Percentiles rank a stretch among this genome's conserved stretches.
These are phyloP conservation scores for Hippasteria phrygiana DNA, from an alignment of 53 echinoderm and acorn worm species.

Conservation along the genomic window DNA sequence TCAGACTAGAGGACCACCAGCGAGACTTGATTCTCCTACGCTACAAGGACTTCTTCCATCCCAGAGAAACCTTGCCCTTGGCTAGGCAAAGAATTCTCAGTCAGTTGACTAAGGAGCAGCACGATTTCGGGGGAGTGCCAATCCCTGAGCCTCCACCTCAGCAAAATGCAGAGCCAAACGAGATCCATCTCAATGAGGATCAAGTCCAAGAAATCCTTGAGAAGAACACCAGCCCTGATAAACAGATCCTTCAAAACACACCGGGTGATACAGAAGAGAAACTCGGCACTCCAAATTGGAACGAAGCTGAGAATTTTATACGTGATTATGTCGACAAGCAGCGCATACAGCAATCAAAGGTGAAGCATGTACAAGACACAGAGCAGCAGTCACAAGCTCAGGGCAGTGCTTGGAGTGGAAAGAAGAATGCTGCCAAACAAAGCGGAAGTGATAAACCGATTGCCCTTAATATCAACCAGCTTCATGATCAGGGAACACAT, in stretches of 20 bases:
- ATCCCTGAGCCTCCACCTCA: constrained; percentile 13
- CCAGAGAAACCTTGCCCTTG: constrained; percentile 56
- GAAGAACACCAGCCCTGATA: neutral
- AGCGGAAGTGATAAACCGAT: constrained; percentile 19
- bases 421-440: neutral
- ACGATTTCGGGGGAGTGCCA: neutral
- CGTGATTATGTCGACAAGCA: constrained; percentile 49
- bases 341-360: constrained; percentile 26
- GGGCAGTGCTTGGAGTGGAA: neutral
- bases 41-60: constrained; percentile 81
- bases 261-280: neutral
- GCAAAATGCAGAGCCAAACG: neutral
- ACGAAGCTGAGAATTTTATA: constrained; percentile 42
- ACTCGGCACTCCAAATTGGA: constrained; percentile 38
- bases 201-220: constrained; percentile 11
- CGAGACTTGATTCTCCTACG: constrained; percentile 68
- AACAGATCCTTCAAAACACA: neutral
- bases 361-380: neutral
- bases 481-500: constrained; percentile 16
- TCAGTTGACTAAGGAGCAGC: constrained; percentile 20
- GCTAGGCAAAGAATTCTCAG: constrained; percentile 25
- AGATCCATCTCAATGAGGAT: constrained; percentile 35
- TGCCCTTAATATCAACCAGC: constrained; percentile 25
- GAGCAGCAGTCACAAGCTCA: neutral
- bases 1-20: constrained; percentile 69